These are phyloP conservation scores for Trypoxylon attenuatum DNA, from an alignment of 2,888 invertebrate species.

Conservation along the genomic window DNA sequence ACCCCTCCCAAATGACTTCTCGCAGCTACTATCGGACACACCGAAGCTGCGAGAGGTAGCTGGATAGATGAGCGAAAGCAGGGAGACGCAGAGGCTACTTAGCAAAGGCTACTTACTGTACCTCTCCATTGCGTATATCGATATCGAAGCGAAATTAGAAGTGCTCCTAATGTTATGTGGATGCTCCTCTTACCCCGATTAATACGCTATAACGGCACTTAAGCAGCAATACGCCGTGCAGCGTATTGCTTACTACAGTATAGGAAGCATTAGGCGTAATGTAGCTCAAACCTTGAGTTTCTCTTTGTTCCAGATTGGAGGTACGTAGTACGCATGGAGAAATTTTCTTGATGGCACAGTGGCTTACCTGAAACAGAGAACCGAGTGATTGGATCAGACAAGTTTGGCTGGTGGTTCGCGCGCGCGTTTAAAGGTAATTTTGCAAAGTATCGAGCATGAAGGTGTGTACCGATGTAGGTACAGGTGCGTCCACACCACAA, in stretches of 20 bases:
- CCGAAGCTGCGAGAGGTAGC: slow-evolving; percentile 26
- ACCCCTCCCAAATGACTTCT: slow-evolving; percentile 32
- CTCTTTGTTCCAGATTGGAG: not conserved
- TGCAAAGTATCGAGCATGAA: not conserved
- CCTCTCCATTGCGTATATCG: not conserved
- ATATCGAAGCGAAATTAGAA: not conserved
- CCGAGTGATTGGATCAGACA: not conserved
- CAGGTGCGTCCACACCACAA: slow-evolving; percentile 12
- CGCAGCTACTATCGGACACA: slow-evolving; percentile 2
- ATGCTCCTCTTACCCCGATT: too few relatives aligned
- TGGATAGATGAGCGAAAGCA: slow-evolving; percentile 13
- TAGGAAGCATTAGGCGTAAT: too few relatives aligned
- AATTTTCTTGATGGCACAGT: not conserved
- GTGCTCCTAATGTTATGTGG: not conserved
- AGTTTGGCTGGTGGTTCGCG: too few relatives aligned
- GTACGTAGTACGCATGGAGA: slow-evolving; percentile 5
- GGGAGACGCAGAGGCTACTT: too few relatives aligned
- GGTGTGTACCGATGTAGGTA: not conserved
- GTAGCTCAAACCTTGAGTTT: not conserved
- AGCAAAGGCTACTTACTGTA: not conserved
- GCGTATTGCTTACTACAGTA: not conserved
- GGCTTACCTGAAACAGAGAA: not conserved
- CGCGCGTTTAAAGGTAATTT: too few relatives aligned
- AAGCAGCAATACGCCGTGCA: too few relatives aligned
- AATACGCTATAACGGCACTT: too few relatives aligned